A percentile compares a stretch with the other conserved stretches of the same genome.
Conservation (phyloP, 1,140 invertebrate species). For the Saxidomus purpurata region DNA sequence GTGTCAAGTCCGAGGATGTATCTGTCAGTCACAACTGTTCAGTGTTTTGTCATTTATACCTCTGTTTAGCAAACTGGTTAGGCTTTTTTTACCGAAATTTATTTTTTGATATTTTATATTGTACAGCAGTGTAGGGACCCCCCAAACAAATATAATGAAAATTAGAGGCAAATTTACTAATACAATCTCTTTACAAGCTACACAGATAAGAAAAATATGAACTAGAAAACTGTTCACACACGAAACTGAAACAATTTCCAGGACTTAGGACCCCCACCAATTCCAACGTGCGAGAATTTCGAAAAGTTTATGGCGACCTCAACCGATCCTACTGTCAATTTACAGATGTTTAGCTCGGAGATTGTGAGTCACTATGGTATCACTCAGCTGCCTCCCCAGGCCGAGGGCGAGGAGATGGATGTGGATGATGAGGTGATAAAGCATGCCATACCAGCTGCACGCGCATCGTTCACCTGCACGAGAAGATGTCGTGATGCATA, state of each 20-base stretch:
- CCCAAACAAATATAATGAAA: background rate
- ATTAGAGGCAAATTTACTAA: constrained; percentile 11
- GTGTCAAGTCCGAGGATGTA: background rate
- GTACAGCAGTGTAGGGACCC: constrained; percentile 21
- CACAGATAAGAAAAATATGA: constrained; percentile 22
- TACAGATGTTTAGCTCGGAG: constrained; percentile 96
- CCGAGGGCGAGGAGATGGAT: constrained; percentile 78
- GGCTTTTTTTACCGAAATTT: background rate
- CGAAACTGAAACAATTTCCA: constrained; percentile 52
- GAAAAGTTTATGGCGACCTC: constrained; percentile 58
- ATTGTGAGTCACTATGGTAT: constrained; percentile 96
- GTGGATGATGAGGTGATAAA: constrained; percentile 71
- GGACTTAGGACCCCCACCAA: constrained; percentile 60
- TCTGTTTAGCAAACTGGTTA: constrained; percentile 35
- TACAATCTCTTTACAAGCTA: constrained; percentile 15
- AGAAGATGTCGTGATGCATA: constrained; percentile 8
- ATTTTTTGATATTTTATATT: constrained; percentile 21
- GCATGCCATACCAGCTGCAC: constrained; percentile 54
- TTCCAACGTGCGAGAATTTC: constrained; percentile 51
- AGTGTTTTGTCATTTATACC: constrained; percentile 13
- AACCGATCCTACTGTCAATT: constrained; percentile 67
- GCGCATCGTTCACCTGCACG: constrained; percentile 28
- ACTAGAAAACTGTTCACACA: constrained; percentile 24
- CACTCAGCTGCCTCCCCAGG: constrained; percentile 85
- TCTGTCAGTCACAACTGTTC: background rate